Base-by-base conservation (phyloP, 2,888 invertebrate species). In the Platycnemis pennipes region DNA sequence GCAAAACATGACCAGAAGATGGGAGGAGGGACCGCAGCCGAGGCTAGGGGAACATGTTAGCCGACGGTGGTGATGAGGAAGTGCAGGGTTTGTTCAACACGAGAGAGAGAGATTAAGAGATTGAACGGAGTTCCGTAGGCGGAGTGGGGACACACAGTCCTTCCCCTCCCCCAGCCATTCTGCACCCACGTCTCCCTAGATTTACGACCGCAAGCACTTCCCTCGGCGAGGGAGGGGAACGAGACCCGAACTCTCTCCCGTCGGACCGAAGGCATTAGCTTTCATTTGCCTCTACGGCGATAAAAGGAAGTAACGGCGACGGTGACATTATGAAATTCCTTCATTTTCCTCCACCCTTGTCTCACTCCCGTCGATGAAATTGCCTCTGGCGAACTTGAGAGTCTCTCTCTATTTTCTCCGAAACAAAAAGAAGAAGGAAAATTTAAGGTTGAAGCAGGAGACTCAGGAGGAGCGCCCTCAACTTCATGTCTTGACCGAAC, bases 261-360 rank as follows among this genome's bases (percentile, higher is more conserved):
- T 77, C 2, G 31, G 37, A 77, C 77, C 37, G 31, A 77, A 37
- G 77, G 77, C 77, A 37, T 77, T 77, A 37, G 37, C 77, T 77
- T 77, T 77, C 77, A 37, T 77, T 77, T 37, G 77, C 31, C 31
- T 77, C 77, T 31, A 77, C 77, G 77, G 77, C n/a, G 37, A 77
- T 77, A 37, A 77, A n/a, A 77, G 77, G 8, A 77, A 77, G 77
- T 37, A 31, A 77, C 7, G 37, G 37, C 37, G 77, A 77, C 13
- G 77, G 77, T 77, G 37, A 37, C 31, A 77, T 77, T 77, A 77
- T 77, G 37, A 37, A 37, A 77, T 77, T 77, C 77, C 77, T 77
- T 77, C 77, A 77, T 77, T 31, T 77, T 77, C 77, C 77, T 37
- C 13, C 16, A 31, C 77, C 16, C 37, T 11, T n/a, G 37, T 37